These are phyloP conservation scores for Aleiodes testaceus DNA, from an alignment of 2,888 invertebrate genomes.

Conservation along the genomic window DNA sequence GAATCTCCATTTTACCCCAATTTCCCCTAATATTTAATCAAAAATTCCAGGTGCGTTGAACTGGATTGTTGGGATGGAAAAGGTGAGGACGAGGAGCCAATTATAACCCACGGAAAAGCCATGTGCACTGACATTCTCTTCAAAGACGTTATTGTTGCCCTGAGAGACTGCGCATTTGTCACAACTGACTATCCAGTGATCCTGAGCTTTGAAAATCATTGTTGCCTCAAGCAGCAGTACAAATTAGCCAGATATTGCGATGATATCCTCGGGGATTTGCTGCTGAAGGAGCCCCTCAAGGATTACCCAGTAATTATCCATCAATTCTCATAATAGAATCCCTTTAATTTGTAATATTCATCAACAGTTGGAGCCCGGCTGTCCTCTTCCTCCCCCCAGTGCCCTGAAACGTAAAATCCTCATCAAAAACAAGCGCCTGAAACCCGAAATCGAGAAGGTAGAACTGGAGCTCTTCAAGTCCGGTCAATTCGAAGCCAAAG, in stretches of 20 bases:
- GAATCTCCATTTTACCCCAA: no score
- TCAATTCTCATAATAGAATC: background rate
- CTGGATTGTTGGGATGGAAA: constrained; percentile 83
- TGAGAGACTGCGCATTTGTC: constrained; percentile 81
- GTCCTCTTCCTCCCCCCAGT: constrained; percentile 79
- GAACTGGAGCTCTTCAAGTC: constrained; percentile 75
- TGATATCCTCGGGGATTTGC: constrained; percentile 80
- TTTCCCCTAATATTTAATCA: background rate
- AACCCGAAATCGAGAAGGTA: constrained; percentile 81
- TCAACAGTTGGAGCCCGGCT: constrained; percentile 76
- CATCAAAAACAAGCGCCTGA: constrained; percentile 80
- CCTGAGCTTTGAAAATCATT: constrained; percentile 83
- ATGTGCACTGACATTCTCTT: constrained; percentile 82
- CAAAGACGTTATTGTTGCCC: constrained; percentile 79
- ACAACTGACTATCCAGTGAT: constrained; percentile 81
- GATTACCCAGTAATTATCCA: constrained; percentile 74
- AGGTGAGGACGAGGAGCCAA: constrained; percentile 80
- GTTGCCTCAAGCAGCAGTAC: constrained; percentile 79
- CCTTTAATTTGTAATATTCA: background rate
- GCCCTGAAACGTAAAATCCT: constrained; percentile 79
- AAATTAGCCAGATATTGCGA: constrained; percentile 82
- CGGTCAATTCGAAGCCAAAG: constrained; percentile 75
- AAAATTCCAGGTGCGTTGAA: constrained; percentile 77
- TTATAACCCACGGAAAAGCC: constrained; percentile 84
- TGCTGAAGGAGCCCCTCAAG: constrained; percentile 77